phyloP scores from a whole-genome alignment of 2,888 invertebrate species.

The Stenichneumon culpator region DNA sequence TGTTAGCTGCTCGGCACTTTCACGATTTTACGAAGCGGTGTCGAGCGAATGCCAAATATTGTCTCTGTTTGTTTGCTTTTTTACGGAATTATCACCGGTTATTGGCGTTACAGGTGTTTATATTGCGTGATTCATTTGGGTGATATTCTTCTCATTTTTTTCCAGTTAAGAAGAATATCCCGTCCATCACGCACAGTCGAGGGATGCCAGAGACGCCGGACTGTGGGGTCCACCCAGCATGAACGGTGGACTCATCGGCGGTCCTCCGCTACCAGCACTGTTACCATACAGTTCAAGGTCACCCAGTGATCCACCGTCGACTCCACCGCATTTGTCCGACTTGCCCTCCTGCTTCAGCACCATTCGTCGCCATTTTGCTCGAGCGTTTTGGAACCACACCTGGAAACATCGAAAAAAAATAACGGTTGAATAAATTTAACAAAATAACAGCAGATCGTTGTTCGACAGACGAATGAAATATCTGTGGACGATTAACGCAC shows the following conservation, averaged over 20 bases:
- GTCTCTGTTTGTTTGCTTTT: slow-evolving; percentile 10
- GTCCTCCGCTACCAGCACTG: slow-evolving; percentile 89
- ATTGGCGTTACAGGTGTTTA: slow-evolving; percentile 3
- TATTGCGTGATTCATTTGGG: slow-evolving; percentile 23
- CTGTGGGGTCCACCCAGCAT: slow-evolving; percentile 90
- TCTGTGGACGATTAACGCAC: no score
- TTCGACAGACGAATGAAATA: neutral
- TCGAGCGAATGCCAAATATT: slow-evolving; percentile 23
- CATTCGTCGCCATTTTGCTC: slow-evolving; percentile 97
- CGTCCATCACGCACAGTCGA: slow-evolving; percentile 90
- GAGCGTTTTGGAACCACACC: slow-evolving; percentile 98
- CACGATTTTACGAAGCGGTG: slow-evolving; percentile 20
- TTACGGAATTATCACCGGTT: slow-evolving; percentile 30
- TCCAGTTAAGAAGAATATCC: slow-evolving; percentile 59
- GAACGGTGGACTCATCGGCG: slow-evolving; percentile 90
- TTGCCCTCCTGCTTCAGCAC: slow-evolving; percentile 93
- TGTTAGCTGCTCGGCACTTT: slow-evolving; percentile 27
- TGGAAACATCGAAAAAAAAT: slow-evolving; percentile 86
- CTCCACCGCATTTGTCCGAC: slow-evolving; percentile 90
- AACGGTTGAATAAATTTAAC: neutral
- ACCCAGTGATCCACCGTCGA: slow-evolving; percentile 87
- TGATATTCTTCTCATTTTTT: slow-evolving; percentile 58
- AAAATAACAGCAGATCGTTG: neutral
- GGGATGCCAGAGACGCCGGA: slow-evolving; percentile 90
- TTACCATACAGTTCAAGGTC: slow-evolving; percentile 85